These are phyloP conservation scores for Parotia lawesii DNA, from an alignment of 2,113 vertebrate species.

Conservation along the genomic window DNA sequence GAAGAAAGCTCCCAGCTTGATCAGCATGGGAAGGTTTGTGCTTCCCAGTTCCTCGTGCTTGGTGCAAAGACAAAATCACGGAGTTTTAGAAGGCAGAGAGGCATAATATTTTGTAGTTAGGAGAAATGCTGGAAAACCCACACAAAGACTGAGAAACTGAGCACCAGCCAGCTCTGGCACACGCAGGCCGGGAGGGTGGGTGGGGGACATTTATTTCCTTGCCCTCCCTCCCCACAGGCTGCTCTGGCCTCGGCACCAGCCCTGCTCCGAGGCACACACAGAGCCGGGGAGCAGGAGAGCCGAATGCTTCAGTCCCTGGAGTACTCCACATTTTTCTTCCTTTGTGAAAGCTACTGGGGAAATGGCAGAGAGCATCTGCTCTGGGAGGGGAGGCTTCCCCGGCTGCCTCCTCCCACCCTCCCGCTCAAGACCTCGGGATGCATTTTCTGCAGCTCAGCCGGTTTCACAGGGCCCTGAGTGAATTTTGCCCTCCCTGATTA, in stretches of 20 bases:
- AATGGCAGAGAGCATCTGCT: conserved; percentile 50
- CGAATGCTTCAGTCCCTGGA: background rate
- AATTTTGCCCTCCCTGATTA: conserved; percentile 50
- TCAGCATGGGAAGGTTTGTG: background rate
- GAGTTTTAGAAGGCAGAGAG: background rate
- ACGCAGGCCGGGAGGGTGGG: background rate
- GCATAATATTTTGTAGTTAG: background rate
- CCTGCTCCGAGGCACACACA: background rate
- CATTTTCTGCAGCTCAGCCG: conserved; percentile 25
- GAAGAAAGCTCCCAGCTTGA: background rate
- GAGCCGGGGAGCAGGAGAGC: background rate
- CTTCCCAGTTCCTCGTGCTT: background rate
- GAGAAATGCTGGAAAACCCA: conserved; percentile 29
- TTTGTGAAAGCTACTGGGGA: conserved; percentile 3
- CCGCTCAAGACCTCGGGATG: background rate
- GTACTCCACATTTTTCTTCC: background rate
- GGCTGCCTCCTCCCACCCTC: background rate
- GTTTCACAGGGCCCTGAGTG: conserved; percentile 17
- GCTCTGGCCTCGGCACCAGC: background rate
- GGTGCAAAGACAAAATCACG: background rate
- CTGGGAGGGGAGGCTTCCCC: background rate
- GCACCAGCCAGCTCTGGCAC: background rate
- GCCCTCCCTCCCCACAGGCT: background rate
- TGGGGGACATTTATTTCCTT: background rate
- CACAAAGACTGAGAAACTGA: conserved; percentile 25